Evolutionary conservation across 1,140 invertebrate species (phyloP).

Genomic region (Andricus grossulariae): DNA sequence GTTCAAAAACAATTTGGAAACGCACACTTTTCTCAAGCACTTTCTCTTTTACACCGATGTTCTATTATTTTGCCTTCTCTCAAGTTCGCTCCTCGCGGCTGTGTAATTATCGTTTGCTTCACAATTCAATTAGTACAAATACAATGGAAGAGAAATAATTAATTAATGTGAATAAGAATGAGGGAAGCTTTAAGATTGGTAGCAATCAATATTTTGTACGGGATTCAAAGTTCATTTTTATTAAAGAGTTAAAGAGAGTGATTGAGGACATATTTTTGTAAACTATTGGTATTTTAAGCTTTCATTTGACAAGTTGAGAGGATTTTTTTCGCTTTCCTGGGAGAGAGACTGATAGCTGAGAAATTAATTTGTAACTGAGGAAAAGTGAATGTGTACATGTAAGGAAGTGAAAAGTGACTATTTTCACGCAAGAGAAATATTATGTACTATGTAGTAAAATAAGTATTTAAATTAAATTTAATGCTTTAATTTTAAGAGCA

Average conservation of each 20-base stretch:
- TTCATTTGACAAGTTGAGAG: neutral
- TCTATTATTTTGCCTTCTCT: neutral
- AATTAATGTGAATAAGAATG: neutral
- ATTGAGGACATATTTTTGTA: too few relatives aligned
- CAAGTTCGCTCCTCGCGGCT: neutral
- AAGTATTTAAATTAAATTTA: neutral
- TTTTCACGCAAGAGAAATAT: too few relatives aligned
- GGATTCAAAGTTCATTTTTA: too few relatives aligned
- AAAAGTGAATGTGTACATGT: too few relatives aligned
- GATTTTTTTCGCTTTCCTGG: neutral
- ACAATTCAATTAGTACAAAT: neutral
- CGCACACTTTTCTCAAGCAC: neutral
- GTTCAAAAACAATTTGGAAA: neutral
- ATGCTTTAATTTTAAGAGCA: neutral
- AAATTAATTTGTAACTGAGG: neutral
- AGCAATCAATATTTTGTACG: too few relatives aligned
- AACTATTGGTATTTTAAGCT: neutral
- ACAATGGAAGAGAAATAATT: neutral
- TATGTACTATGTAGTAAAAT: too few relatives aligned
- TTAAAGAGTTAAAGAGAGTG: too few relatives aligned
- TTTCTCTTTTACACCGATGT: neutral
- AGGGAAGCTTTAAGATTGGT: too few relatives aligned
- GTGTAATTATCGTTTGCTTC: neutral
- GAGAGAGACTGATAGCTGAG: constrained; percentile 7
- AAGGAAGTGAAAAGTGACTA: too few relatives aligned